phyloP scores from a whole-genome alignment of 2,888 invertebrate genomes.

The Pteria penguin region DNA sequence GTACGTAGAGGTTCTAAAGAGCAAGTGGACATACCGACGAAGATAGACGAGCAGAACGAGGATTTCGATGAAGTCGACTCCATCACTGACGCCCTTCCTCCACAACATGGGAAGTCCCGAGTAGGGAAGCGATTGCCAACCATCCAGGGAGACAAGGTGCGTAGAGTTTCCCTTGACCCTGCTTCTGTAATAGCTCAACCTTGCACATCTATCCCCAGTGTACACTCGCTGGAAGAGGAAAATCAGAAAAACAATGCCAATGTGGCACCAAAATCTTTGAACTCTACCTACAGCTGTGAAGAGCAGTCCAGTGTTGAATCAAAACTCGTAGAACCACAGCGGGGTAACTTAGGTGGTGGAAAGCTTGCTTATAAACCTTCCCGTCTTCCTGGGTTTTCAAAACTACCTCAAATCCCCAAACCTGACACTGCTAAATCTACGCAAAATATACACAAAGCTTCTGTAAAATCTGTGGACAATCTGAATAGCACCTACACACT shows the following conservation, averaged over 20 bases:
- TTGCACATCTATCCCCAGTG: neutral
- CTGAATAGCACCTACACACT: conserved; percentile 57
- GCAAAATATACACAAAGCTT: neutral
- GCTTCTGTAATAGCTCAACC: too few species aligned
- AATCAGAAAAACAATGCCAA: neutral
- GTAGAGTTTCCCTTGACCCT: neutral
- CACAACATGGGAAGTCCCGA: neutral
- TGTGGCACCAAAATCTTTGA: neutral
- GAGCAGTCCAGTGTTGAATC: too few species aligned
- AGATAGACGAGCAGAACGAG: conserved; percentile 43
- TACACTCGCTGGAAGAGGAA: neutral
- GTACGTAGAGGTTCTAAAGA: conserved; percentile 23
- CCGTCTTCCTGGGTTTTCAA: conserved; percentile 24
- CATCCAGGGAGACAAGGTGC: neutral
- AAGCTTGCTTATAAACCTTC: conserved; percentile 12
- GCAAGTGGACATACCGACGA: conserved; percentile 22
- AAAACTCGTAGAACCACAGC: too few species aligned
- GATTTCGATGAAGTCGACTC: conserved; percentile 23
- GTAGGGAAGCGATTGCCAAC: neutral
- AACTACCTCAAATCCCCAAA: conserved; percentile 2
- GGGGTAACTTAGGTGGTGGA: neutral
- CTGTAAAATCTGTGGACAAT: neutral
- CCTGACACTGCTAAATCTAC: neutral
- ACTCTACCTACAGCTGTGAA: too few species aligned
- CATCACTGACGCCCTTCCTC: neutral